Base-by-base conservation (phyloP, 2,888 invertebrate species). In the Meganola albula region DNA sequence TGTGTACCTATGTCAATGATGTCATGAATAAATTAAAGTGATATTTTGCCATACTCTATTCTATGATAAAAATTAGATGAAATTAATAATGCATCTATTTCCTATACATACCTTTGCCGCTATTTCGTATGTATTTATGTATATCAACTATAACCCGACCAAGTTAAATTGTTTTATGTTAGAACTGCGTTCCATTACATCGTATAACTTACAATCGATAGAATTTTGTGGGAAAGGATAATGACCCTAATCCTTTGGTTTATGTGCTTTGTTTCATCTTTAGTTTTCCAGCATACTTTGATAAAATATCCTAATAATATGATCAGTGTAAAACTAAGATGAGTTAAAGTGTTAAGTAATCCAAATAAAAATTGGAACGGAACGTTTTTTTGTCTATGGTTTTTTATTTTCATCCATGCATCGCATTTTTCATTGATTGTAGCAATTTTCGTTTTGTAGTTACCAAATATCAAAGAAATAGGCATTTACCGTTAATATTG, bases 91-190 rank as follows among this genome's bases (percentile, higher is more conserved):
- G 57, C 63, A 68, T 64, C n/a, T 59, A 58, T 47, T 63, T 58
- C 58, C 54, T 73, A 56, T 76, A 69, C 68, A 70, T 73, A 73
- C 67, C 63, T 68, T 76, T 80, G 83, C 82, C 84, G 84, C 83
- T 83, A 76, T 79, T 82, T 78, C 73, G 64, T 70, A 43, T 51
- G 63, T 49, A 58, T 46, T 44, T 53, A 71, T 70, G 60, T 74
- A 68, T 77, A 63, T 50, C 49, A 50, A 54, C 45, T 74, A 63
- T 63, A 66, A 78, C 29, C 69, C 82, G 53, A 60, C 71, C 55
- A 62, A 79, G 53, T 82, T 67, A 46, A 54, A 54, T 53, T 63
- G 64, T 51, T 45, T 48, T 51, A 28, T 40, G 53, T 48, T 36
- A 42, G 25, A 33, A 26, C 31, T 56, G 50, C 78, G 79, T 78